Evolutionary conservation across 2,797 vertebrate genomes (phyloP), one percentile per base, ranked within the genome.

Genomic region (Bradypodion ventrale): DNA sequence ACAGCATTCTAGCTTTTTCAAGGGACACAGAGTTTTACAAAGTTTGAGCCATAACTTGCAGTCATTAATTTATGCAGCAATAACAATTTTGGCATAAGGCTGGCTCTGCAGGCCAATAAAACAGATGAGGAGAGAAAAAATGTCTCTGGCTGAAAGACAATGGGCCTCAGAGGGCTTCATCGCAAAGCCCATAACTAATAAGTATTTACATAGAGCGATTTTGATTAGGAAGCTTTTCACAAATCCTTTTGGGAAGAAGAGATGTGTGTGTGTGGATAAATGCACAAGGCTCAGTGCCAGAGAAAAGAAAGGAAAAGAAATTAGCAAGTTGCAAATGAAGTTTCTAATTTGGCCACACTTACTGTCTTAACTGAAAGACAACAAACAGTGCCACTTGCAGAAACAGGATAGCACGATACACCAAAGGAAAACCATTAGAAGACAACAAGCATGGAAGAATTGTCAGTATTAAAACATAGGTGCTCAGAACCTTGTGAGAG

Each of bases 61-160:
- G 82, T 93, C 35, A 75, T 92, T 94, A 94, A 95, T 93, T 95
- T 92, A 91, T 85, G 82, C 80, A 92, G 75, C 85, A 94, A 82
- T 91, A 93, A 90, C 75, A 86, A 59, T 84, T 90, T 90, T 94
- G 92, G 90, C 89, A 87, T 5, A 46, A 88, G 79, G 68, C 87
- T 91, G 91, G 84, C 89, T 80, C 35, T 0, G 0, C 42, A 85
- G 85, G 87, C 86, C 83, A 89, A 88, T 88, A 82, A 92, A 94
- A 91, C 84, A 93, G 90, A 94, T 89, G 90, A 95, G 86, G 82
- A 87, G 89, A 90, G 88, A 93, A 84, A 56, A 92, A 87, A 80
- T 87, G 87, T 90, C 90, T 91, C 62, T 83, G 80, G 79, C 78
- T 78, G 78, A 89, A 91, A 90, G 73, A 92, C 89, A 92, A 85